phyloP scores from a whole-genome alignment of 2,888 invertebrate genomes.

The Anoncus sp. region DNA sequence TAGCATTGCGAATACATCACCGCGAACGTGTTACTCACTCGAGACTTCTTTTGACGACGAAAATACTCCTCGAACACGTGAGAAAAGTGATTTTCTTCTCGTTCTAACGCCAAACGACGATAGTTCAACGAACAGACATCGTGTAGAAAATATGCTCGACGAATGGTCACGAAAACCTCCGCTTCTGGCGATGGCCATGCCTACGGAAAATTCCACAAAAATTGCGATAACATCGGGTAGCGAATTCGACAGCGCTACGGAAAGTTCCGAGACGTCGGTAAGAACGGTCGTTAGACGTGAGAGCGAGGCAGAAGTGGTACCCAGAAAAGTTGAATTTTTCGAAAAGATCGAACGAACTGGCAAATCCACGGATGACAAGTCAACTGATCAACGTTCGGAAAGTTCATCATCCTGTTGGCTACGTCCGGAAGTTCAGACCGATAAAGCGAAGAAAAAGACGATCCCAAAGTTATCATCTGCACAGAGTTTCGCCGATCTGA shows the following conservation, averaged over 20 bases:
- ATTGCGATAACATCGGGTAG: slow-evolving; percentile 84
- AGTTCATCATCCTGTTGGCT: slow-evolving; percentile 70
- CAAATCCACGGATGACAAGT: slow-evolving; percentile 81
- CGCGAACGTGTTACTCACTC: slow-evolving; percentile 83
- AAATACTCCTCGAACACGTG: slow-evolving; percentile 62
- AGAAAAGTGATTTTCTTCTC: slow-evolving; percentile 83
- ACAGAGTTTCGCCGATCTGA: slow-evolving; percentile 90
- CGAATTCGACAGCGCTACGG: slow-evolving; percentile 88
- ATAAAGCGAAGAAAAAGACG: slow-evolving; percentile 52
- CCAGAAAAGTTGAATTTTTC: slow-evolving; percentile 92
- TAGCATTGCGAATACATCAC: slow-evolving; percentile 75
- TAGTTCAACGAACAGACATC: slow-evolving; percentile 73
- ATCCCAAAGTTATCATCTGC: slow-evolving; percentile 84
- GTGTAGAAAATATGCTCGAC: slow-evolving; percentile 81
- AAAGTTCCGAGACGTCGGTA: slow-evolving; percentile 89
- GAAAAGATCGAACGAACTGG: slow-evolving; percentile 87
- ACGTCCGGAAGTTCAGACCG: slow-evolving; percentile 65
- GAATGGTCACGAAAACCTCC: slow-evolving; percentile 83
- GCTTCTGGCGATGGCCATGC: slow-evolving; percentile 70
- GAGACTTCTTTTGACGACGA: slow-evolving; percentile 82
- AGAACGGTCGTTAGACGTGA: slow-evolving; percentile 88
- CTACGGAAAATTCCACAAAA: slow-evolving; percentile 69
- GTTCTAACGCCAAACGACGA: slow-evolving; percentile 82
- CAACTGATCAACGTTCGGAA: background rate
- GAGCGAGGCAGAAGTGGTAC: slow-evolving; percentile 86